phyloP scores from a whole-genome alignment of 2,113 vertebrate genomes.

The Cololabis saira region DNA sequence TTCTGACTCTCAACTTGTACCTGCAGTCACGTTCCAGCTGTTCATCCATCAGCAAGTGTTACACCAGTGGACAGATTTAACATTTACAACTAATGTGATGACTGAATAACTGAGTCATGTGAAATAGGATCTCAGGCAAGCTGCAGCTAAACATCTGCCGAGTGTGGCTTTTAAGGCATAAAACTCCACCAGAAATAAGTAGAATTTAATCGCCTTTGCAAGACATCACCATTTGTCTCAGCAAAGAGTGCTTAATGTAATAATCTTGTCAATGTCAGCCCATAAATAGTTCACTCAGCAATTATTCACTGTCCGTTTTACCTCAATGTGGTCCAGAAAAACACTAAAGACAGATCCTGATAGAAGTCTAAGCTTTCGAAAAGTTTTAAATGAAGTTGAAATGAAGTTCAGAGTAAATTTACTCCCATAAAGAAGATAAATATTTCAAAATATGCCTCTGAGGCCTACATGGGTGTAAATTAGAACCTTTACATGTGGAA shows the following conservation, averaged over 20 bases:
- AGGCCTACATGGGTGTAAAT: no score
- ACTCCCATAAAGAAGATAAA: no score
- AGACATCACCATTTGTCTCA: neutral
- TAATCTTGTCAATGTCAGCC: slow-evolving; percentile 11
- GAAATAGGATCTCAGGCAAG: slow-evolving; percentile 2
- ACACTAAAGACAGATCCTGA: neutral
- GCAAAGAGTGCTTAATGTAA: neutral
- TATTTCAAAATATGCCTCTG: no score
- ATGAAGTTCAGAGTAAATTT: no score
- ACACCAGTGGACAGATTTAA: neutral
- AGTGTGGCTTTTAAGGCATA: neutral
- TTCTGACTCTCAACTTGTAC: slow-evolving; percentile 12
- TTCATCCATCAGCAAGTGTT: slow-evolving; percentile 22
- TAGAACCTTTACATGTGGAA: no score
- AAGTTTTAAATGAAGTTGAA: no score
- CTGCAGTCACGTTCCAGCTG: slow-evolving; percentile 22
- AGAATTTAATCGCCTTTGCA: slow-evolving; percentile 9
- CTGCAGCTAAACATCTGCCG: neutral
- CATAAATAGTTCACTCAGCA: neutral
- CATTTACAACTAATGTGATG: neutral
- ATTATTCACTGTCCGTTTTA: slow-evolving; percentile 1
- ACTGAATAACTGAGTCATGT: neutral
- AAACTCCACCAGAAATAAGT: neutral
- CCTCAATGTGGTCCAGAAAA: neutral
- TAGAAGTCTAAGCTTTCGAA: no score